These are phyloP conservation scores for Sparus aurata DNA, from an alignment of 2,797 vertebrate species.

Conservation along the genomic window DNA sequence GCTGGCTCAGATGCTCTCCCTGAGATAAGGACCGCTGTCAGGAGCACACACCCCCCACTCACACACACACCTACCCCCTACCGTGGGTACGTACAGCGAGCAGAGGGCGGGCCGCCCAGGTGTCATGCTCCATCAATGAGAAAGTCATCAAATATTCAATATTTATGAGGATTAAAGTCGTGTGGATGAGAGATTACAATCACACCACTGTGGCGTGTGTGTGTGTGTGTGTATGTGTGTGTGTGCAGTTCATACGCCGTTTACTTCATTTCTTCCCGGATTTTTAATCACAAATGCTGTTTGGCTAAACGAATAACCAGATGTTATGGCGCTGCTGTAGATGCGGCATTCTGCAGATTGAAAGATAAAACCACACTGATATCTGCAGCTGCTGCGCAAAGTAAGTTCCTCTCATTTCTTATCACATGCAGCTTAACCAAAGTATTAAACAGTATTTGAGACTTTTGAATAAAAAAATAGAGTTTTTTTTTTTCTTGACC, in stretches of 20 bases:
- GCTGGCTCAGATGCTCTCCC: conserved; percentile 61
- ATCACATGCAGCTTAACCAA: background rate
- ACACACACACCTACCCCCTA: conserved; percentile 47
- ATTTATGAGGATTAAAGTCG: conserved; percentile 78
- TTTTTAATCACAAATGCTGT: conserved; percentile 32
- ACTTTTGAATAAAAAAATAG: conserved; percentile 21
- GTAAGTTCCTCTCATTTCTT: background rate
- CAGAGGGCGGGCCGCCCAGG: conserved; percentile 69
- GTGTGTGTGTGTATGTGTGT: conserved; percentile 2
- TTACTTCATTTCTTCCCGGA: conserved; percentile 14
- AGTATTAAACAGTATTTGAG: background rate
- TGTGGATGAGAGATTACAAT: conserved; percentile 71
- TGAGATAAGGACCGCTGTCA: conserved; percentile 53
- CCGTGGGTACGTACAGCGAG: conserved; percentile 42
- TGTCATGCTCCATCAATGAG: conserved; percentile 81
- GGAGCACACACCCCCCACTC: conserved; percentile 24
- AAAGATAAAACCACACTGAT: conserved; percentile 9
- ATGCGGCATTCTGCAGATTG: conserved; percentile 7
- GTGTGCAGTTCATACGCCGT: conserved; percentile 5
- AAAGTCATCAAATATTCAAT: conserved; percentile 83
- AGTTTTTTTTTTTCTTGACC: conserved; percentile 26
- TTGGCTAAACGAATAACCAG: conserved; percentile 24
- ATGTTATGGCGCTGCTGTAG: conserved; percentile 20
- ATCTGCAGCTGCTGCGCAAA: background rate
- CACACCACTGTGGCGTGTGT: conserved; percentile 42